Base-by-base conservation (phyloP, 2,797 vertebrate species). In the Spinus pinus region DNA sequence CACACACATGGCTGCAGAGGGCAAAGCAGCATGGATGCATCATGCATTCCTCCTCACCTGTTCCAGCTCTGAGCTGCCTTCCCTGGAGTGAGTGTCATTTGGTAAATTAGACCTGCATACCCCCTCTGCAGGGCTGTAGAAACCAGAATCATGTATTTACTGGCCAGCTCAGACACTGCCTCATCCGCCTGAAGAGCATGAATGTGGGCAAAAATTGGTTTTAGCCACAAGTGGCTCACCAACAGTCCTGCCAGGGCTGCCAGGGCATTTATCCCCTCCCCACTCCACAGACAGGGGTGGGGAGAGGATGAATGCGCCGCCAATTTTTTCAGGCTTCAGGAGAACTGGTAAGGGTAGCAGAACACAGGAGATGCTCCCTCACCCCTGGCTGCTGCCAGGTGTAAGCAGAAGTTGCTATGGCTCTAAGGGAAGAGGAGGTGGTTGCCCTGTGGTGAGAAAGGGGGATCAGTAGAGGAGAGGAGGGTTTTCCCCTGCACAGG, bases 61-160 rank as follows among this genome's bases (percentile, higher is more conserved):
- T 21, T 74, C 65, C 50, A 86, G 65, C 65, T 72, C 82, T 56
- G 39, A 71, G 88, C 85, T 77, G 62, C 51, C 39, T 57, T 80
- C 61, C 65, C 69, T 35, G 27, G 57, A 74, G 72, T 37, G n/a
- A 70, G 30, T 23, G 30, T 51, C 62, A 78, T 91, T 93, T 62
- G 69, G 53, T 86, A 65, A 85, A 78, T 3, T 39, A 65, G 57
- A 78, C 8, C 42, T 71, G n/a, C 37, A 2, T 30, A 7, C 7
- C 44, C 67, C 81, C 71, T 81, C 77, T 15, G 30, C 24, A 74
- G n/a, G 39, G 57, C 61, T 72, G 61, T 12, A 54, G 70, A 65
- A 88, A 64, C 4, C 57, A 74, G 77, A 54, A 86, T 35, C 8
- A 2, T 37, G 37, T 53, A 49, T 35, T 82, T 74, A 25, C 39